These are phyloP conservation scores for Hozukius guyotensis DNA, from an alignment of 2,797 vertebrate species.

Conservation along the genomic window DNA sequence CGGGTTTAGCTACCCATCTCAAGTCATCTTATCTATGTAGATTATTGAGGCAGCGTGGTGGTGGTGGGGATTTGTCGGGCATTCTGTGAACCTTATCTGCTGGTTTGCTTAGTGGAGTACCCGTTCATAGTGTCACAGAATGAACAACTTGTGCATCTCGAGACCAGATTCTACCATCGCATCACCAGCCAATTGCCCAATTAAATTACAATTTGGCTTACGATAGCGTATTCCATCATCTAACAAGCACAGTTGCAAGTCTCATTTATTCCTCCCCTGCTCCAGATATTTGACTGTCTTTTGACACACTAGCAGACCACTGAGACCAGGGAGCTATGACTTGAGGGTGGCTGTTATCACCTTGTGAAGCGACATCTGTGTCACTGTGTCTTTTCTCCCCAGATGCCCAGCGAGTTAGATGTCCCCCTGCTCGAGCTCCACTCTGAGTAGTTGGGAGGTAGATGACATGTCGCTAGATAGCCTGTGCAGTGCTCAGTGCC, in stretches of 20 bases:
- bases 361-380: conserved; percentile 66
- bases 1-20: background rate
- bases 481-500: conserved; percentile 64
- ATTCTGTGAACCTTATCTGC: conserved; percentile 33
- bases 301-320: conserved; percentile 43
- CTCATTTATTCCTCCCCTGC: conserved; percentile 32
- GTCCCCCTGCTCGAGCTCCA: conserved; percentile 33
- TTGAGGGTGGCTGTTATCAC: conserved; percentile 66
- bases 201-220: conserved; percentile 60
- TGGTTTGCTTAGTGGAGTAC: conserved; percentile 13
- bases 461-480: conserved; percentile 67
- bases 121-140: conserved; percentile 11
- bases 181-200: conserved; percentile 40
- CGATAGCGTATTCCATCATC: conserved; percentile 32
- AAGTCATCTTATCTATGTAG: background rate
- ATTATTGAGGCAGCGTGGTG: background rate
- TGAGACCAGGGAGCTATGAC: conserved; percentile 45
- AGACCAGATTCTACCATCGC: conserved; percentile 41
- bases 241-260: conserved; percentile 14
- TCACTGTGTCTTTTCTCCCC: conserved; percentile 54
- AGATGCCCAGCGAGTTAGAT: conserved; percentile 56
- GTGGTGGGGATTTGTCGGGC: background rate
- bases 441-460: conserved; percentile 58
- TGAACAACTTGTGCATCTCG: conserved; percentile 12
- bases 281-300: conserved; percentile 32